Evolutionary conservation across 1,140 invertebrate species (phyloP).

Genomic region (Trichonephila clavipes): DNA sequence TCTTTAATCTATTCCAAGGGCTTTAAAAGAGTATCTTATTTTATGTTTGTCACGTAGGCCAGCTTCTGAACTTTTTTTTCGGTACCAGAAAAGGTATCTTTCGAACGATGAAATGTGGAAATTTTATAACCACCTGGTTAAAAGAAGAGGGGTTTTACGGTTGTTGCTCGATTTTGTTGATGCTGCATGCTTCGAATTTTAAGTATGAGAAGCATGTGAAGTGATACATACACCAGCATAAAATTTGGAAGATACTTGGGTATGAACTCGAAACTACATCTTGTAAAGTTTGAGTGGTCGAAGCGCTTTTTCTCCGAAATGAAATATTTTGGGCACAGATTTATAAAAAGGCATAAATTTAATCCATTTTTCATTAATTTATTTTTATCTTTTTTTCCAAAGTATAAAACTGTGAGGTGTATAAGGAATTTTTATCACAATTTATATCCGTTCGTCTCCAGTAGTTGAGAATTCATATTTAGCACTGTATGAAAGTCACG

Average conservation of each 20-base stretch:
- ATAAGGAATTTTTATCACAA: no score
- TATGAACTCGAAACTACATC: conserved; percentile 4
- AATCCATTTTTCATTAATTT: not conserved
- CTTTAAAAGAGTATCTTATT: conserved; percentile 30
- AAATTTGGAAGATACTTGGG: not conserved
- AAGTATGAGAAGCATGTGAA: not conserved
- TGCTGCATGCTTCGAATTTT: conserved; percentile 29
- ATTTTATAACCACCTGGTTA: conserved; percentile 60
- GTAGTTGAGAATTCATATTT: no score
- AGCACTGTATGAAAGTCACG: no score
- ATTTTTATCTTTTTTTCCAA: not conserved
- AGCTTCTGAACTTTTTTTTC: not conserved
- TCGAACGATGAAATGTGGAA: conserved; percentile 59
- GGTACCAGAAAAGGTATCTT: not conserved
- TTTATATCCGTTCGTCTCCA: no score
- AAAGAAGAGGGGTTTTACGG: conserved; percentile 49
- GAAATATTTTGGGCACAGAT: not conserved
- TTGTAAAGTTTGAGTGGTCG: conserved; percentile 12
- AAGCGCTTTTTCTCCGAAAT: not conserved
- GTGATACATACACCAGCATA: conserved; percentile 14
- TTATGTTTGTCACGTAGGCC: conserved; percentile 44
- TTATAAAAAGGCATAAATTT: not conserved
- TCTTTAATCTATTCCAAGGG: conserved; percentile 27
- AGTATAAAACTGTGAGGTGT: no score
- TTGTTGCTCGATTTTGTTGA: conserved; percentile 61